phyloP scores from a whole-genome alignment of 1,140 invertebrate genomes.

The Sitophilus oryzae region DNA sequence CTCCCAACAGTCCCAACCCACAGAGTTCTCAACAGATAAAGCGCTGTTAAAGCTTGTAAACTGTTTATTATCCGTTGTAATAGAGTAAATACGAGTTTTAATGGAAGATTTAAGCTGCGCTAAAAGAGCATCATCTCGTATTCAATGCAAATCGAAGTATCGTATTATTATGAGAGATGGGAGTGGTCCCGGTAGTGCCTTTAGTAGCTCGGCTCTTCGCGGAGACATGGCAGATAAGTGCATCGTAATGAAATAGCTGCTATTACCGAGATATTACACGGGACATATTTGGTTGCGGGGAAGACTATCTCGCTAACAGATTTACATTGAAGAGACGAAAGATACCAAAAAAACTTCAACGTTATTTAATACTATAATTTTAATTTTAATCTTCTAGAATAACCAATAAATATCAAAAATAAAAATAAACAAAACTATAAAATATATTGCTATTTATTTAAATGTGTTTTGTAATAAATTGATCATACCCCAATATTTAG shows the following conservation, averaged over 20 bases:
- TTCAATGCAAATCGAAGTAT: background rate
- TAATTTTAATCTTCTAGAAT: too few species aligned
- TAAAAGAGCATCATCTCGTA: background rate
- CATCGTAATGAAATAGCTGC: background rate
- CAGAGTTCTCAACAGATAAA: too few species aligned
- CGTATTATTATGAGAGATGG: background rate
- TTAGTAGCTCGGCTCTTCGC: background rate
- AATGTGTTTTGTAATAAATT: too few species aligned
- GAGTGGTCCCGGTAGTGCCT: background rate
- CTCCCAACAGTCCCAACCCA: too few species aligned
- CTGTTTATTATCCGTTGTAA: slow-evolving; percentile 3
- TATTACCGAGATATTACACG: background rate
- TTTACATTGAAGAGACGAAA: background rate
- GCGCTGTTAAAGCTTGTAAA: background rate
- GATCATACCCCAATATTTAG: too few species aligned
- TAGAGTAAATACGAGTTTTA: background rate
- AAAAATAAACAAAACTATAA: too few species aligned
- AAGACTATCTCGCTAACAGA: background rate
- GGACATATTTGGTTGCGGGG: background rate
- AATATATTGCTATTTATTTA: too few species aligned
- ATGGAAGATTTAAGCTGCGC: background rate
- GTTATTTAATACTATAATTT: too few species aligned
- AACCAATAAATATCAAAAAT: too few species aligned
- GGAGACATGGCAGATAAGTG: background rate
- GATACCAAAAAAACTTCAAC: background rate